A percentile compares a stretch with the other conserved stretches of the same genome.
phyloP scores from a whole-genome alignment of 2,113 vertebrate species.

The Pseudorhombus dupliciocellatus region DNA sequence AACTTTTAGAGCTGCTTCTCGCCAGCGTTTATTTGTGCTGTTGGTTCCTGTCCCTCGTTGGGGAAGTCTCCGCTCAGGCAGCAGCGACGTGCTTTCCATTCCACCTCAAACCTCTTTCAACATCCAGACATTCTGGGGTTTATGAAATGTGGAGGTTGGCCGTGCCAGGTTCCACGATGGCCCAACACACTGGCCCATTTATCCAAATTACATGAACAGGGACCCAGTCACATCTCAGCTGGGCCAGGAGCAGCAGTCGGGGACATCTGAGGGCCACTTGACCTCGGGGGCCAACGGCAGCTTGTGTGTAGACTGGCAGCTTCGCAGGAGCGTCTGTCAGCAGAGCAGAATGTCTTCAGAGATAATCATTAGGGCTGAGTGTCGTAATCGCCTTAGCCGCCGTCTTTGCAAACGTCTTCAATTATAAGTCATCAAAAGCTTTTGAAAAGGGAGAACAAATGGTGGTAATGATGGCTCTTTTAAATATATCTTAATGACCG shows the following conservation, averaged over 20 bases:
- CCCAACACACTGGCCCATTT: conserved; percentile 11
- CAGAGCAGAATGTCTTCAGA: not conserved
- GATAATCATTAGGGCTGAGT: conserved; percentile 31
- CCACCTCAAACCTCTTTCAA: conserved; percentile 42
- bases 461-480: not conserved
- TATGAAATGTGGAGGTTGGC: not conserved
- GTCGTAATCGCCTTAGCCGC: not conserved
- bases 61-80: conserved; percentile 31
- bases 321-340: conserved; percentile 12
- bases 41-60: conserved; percentile 14
- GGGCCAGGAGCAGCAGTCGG: conserved; percentile 6
- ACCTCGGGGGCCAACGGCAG: conserved; percentile 15
- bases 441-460: conserved; percentile 11
- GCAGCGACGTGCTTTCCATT: conserved; percentile 44
- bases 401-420: conserved; percentile 12
- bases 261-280: conserved; percentile 5
- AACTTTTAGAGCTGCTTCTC: conserved; percentile 6
- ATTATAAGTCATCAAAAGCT: conserved; percentile 40
- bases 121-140: conserved; percentile 41
- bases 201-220: conserved; percentile 33
- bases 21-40: conserved; percentile 18
- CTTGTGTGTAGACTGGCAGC: conserved; percentile 16
- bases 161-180: conserved; percentile 3
- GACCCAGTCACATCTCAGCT: conserved; percentile 19
- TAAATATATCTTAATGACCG: not conserved